phyloP scores from a whole-genome alignment of 2,888 invertebrate genomes.

The Formica aserva region DNA sequence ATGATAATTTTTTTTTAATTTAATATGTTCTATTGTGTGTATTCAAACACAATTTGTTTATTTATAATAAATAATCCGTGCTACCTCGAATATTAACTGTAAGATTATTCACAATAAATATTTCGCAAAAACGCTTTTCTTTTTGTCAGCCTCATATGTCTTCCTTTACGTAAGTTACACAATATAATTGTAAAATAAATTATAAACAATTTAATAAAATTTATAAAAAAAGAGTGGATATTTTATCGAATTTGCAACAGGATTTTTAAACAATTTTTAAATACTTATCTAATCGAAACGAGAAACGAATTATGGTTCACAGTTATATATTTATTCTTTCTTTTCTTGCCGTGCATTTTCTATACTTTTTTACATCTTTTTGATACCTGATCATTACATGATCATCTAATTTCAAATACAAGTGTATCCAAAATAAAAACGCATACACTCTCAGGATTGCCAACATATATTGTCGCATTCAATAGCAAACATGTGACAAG shows the following conservation, averaged over 20 bases:
- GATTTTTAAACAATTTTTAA: not conserved
- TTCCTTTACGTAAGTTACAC: not conserved
- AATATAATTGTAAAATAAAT: not conserved
- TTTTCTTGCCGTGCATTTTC: too few species aligned
- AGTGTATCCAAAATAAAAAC: too few species aligned
- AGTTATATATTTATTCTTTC: too few species aligned
- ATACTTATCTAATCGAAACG: too few species aligned
- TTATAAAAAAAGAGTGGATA: not conserved
- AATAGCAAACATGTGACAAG: not conserved
- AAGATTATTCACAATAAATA: constrained; percentile 25
- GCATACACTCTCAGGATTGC: too few species aligned
- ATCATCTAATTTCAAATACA: too few species aligned
- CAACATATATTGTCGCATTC: too few species aligned
- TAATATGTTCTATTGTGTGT: not conserved
- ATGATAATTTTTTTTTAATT: constrained; percentile 6
- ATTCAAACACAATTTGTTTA: not conserved
- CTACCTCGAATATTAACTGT: constrained; percentile 37
- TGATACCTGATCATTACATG: too few species aligned
- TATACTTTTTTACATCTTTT: too few species aligned
- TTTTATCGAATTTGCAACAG: not conserved
- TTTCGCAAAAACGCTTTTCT: not conserved
- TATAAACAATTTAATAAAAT: not conserved
- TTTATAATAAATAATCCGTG: not conserved
- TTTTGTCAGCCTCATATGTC: not conserved
- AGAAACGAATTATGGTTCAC: too few species aligned